Conservation (phyloP, 2,888 invertebrate species). For the Morpho helenor region DNA sequence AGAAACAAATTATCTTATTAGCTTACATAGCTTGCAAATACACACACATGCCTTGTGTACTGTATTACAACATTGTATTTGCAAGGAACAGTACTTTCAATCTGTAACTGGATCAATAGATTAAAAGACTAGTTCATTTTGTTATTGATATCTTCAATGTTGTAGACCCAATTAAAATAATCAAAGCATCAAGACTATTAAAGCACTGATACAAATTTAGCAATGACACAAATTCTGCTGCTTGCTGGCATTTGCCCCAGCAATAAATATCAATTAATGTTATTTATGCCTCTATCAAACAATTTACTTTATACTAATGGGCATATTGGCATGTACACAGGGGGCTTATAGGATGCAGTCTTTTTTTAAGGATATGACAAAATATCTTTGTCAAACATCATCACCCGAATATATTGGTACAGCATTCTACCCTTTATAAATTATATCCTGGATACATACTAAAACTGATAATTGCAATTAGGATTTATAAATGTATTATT, state of each 20-base stretch:
- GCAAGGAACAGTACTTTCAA: constrained; percentile 21
- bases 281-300: constrained; percentile 54
- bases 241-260: constrained; percentile 36
- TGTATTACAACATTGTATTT: background rate
- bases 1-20: constrained; percentile 21
- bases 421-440: constrained; percentile 7
- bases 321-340: constrained; percentile 28
- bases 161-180: constrained; percentile 35
- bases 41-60: constrained; percentile 24
- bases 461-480: background rate
- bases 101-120: constrained; percentile 67
- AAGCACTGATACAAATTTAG: constrained; percentile 41
- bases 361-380: constrained; percentile 13
- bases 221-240: constrained; percentile 56
- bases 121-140: constrained; percentile 64
- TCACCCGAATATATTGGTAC: constrained; percentile 8
- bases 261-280: constrained; percentile 40
- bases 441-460: constrained; percentile 9
- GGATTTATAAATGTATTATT: background rate
- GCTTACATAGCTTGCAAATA: constrained; percentile 13
- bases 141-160: constrained; percentile 12
- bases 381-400: constrained; percentile 7
- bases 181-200: constrained; percentile 28
- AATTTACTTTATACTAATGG: constrained; percentile 43
- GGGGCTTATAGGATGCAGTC: constrained; percentile 12